Percentiles rank a stretch among this genome's conserved stretches.
phyloP scores from a whole-genome alignment of 2,797 vertebrate genomes.

The Lacerta bilineata region DNA sequence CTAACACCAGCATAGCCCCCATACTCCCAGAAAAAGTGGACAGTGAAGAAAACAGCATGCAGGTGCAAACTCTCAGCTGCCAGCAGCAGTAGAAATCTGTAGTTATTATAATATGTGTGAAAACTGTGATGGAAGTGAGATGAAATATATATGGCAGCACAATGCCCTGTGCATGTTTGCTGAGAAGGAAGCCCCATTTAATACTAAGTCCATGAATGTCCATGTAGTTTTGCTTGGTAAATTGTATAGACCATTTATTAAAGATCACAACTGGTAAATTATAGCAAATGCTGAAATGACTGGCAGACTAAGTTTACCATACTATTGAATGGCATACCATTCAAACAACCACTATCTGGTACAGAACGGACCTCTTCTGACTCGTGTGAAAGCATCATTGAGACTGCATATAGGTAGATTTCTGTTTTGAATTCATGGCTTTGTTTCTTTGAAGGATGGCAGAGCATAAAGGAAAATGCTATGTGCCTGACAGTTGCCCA shows the following conservation, averaged over 20 bases:
- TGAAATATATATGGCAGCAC: background rate
- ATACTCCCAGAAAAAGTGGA: background rate
- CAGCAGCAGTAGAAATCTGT: background rate
- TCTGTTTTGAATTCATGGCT: slow-evolving; percentile 26
- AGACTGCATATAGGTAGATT: background rate
- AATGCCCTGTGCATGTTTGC: background rate
- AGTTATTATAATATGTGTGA: no score
- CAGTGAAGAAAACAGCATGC: background rate
- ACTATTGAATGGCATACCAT: background rate
- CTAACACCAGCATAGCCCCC: no score
- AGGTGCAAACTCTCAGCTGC: background rate
- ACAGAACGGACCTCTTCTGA: background rate
- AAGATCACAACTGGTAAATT: background rate
- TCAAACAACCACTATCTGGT: background rate
- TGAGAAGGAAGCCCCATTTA: background rate
- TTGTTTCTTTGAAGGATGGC: slow-evolving; percentile 80
- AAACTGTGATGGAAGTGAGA: background rate
- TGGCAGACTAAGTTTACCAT: background rate
- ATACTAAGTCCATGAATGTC: background rate
- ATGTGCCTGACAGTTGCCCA: slow-evolving; percentile 95
- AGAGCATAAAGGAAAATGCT: slow-evolving; percentile 89
- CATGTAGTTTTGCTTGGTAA: background rate
- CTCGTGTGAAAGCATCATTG: background rate
- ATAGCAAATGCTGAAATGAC: background rate
- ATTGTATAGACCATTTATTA: background rate